Percentiles rank a stretch among this genome's conserved stretches.
Conservation (phyloP, 2,888 invertebrate genomes). For the Drosophila quinaria region DNA sequence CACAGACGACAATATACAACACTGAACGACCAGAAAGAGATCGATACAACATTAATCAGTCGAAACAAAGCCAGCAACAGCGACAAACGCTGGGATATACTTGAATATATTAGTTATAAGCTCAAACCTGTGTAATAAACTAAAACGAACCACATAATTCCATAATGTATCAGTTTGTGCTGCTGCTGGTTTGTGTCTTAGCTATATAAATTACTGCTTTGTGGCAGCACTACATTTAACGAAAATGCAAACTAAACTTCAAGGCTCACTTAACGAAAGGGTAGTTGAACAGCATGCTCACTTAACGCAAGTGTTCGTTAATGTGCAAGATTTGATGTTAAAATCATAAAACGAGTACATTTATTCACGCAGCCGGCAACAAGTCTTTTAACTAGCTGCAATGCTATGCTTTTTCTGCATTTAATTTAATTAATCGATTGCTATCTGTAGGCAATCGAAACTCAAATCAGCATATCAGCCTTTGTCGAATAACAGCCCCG, state of each 20-base stretch:
- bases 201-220: not conserved
- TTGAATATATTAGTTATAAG: no score
- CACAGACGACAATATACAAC: no score
- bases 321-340: not conserved
- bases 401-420: not conserved
- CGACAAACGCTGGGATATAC: no score
- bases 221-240: not conserved
- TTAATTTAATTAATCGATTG: not conserved
- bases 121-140: no score
- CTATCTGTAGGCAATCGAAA: not conserved
- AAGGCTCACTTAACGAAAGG: not conserved
- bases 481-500: slow-evolving; percentile 23
- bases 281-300: slow-evolving; percentile 5
- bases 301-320: slow-evolving; percentile 13
- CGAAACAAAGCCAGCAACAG: no score
- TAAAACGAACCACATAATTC: no score
- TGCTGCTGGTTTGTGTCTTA: not conserved
- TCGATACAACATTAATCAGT: no score
- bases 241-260: not conserved
- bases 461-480: slow-evolving; percentile 22
- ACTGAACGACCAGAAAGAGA: no score
- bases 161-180: no score
- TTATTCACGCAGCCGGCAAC: not conserved
- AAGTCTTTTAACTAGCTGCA: not conserved
- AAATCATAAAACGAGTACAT: not conserved